Percentiles rank a stretch among this genome's conserved stretches.
Conservation (phyloP, 2,888 invertebrate genomes). For the Autographa pulchrina region DNA sequence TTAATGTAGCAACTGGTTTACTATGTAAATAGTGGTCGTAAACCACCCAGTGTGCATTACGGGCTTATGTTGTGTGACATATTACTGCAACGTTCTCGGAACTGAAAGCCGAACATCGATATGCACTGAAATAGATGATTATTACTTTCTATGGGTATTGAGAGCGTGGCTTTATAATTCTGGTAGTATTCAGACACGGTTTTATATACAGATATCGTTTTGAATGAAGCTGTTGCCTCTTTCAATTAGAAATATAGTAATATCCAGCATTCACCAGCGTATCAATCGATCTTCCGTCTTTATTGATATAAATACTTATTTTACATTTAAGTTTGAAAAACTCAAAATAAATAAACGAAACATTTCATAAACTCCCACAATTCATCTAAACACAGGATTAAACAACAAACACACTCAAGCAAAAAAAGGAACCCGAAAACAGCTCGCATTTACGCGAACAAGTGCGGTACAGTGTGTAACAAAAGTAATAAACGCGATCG, state of each 20-base stretch:
- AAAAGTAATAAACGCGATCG: conserved; percentile 78
- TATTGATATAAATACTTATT: too few species aligned
- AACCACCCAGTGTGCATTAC: conserved; percentile 70
- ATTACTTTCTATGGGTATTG: neutral
- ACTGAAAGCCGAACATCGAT: conserved; percentile 13
- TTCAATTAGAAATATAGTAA: neutral
- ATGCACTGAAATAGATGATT: neutral
- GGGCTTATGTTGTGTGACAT: conserved; percentile 53
- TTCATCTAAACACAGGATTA: neutral
- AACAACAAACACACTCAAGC: conserved; percentile 9
- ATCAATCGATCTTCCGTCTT: neutral
- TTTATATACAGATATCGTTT: neutral
- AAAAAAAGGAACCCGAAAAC: conserved; percentile 24
- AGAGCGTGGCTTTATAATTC: neutral
- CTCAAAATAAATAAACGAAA: neutral
- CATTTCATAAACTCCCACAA: neutral
- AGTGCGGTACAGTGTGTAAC: conserved; percentile 55
- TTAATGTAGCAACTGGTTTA: conserved; percentile 71
- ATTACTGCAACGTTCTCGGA: conserved; percentile 48
- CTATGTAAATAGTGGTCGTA: conserved; percentile 75
- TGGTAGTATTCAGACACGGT: neutral
- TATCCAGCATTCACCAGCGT: neutral
- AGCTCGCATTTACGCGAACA: conserved; percentile 35
- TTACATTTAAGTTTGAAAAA: neutral
- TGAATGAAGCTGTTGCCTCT: neutral